Conservation (phyloP, 1,140 invertebrate genomes). For the Potamilus streckersoni region DNA sequence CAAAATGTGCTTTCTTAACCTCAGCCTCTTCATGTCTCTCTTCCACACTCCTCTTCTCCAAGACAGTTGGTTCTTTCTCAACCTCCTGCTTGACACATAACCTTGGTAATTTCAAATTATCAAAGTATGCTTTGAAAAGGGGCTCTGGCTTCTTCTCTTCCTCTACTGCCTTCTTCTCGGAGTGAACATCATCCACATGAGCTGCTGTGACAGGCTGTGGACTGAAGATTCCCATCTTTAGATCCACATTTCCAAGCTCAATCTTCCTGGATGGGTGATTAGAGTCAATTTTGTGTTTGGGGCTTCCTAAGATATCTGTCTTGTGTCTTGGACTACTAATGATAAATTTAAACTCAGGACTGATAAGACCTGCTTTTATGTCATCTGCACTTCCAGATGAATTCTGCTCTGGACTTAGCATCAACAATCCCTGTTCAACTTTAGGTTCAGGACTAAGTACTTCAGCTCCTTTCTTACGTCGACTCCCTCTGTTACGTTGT, state of each 20-base stretch:
- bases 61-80: constrained; percentile 16
- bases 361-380: constrained; percentile 8
- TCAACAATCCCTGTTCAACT: neutral
- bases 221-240: too few species aligned
- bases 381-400: constrained; percentile 17
- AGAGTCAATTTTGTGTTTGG: too few species aligned
- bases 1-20: too few species aligned
- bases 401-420: constrained; percentile 28
- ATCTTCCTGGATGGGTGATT: too few species aligned
- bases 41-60: constrained; percentile 9
- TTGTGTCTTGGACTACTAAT: constrained; percentile 14
- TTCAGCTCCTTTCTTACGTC: too few species aligned
- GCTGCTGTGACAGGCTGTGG: constrained; percentile 10
- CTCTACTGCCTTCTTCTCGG: constrained; percentile 13
- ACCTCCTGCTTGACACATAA: constrained; percentile 7
- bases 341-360: constrained; percentile 16
- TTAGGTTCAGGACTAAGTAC: too few species aligned
- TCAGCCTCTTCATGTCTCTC: too few species aligned
- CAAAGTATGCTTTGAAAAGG: constrained; percentile 33
- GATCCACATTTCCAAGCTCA: too few species aligned
- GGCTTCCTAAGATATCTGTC: constrained; percentile 1
- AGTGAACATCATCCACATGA: constrained; percentile 16
- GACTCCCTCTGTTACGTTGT: too few species aligned
- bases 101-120: neutral
- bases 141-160: constrained; percentile 31